These are phyloP conservation scores for Psettodes erumei DNA, from an alignment of 2,113 vertebrate genomes.

Conservation along the genomic window DNA sequence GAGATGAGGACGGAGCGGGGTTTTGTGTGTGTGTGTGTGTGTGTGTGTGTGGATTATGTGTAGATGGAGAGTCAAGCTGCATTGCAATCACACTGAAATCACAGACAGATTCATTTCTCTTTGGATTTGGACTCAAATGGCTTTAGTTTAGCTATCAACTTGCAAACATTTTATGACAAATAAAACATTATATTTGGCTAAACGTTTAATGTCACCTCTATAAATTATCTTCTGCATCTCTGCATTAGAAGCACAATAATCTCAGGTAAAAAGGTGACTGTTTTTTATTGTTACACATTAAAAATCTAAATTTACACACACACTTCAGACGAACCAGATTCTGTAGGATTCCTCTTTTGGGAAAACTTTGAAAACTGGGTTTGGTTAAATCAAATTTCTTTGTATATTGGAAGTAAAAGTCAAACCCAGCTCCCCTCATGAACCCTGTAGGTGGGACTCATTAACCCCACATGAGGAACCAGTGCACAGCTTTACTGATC, in stretches of 20 bases:
- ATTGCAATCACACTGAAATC: background rate
- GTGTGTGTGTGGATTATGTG: background rate
- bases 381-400: too few relatives aligned
- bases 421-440: too few relatives aligned
- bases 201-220: background rate
- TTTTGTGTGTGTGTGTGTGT: conserved; percentile 11
- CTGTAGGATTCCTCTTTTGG: too few relatives aligned
- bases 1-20: conserved; percentile 13
- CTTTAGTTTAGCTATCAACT: background rate
- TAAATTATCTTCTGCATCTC: background rate
- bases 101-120: background rate
- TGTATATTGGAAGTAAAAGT: too few relatives aligned
- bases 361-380: too few relatives aligned
- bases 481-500: background rate
- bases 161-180: background rate
- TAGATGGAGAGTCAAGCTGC: conserved; percentile 10
- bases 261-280: too few relatives aligned
- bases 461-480: background rate
- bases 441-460: background rate
- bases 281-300: too few relatives aligned
- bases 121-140: background rate
- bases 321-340: too few relatives aligned
- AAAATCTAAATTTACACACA: too few relatives aligned
- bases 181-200: background rate
- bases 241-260: background rate